Conservation (phyloP, 2,113 vertebrate genomes). For the Aegithalos caudatus region DNA sequence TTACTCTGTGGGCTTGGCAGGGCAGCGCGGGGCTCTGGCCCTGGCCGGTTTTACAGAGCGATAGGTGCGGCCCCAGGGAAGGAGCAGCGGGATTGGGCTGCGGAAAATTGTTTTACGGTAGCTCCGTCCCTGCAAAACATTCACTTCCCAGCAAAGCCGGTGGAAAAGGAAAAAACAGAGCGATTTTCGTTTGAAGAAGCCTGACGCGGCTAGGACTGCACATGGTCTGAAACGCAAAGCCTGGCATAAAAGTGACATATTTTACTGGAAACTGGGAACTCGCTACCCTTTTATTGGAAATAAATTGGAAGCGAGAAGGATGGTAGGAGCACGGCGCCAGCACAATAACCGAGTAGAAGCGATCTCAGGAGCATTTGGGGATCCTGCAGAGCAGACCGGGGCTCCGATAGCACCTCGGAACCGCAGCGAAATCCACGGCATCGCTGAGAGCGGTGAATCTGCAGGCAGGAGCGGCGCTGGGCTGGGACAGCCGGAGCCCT, state of each 20-base stretch:
- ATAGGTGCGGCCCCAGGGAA: neutral
- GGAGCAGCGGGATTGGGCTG: neutral
- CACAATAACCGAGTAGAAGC: neutral
- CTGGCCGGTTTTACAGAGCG: neutral
- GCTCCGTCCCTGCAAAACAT: neutral
- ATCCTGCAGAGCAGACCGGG: neutral
- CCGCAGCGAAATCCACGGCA: neutral
- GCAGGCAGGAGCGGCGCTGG: rapidly evolving
- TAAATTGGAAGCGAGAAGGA: neutral
- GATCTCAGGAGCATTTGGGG: neutral
- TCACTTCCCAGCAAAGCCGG: neutral
- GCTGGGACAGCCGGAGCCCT: neutral
- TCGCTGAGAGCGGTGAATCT: rapidly evolving
- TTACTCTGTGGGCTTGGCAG: conserved; percentile 30
- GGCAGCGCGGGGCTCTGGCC: neutral
- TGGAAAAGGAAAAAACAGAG: neutral
- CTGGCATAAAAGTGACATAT: neutral
- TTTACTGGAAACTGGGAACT: conserved; percentile 33
- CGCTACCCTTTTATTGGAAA: neutral
- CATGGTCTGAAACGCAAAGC: neutral
- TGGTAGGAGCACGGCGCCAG: neutral
- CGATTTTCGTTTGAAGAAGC: neutral
- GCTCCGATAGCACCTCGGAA: neutral
- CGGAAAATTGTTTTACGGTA: neutral
- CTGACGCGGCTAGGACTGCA: neutral